These are phyloP conservation scores for Sussaba pulchella DNA, from an alignment of 2,888 invertebrate species.

Conservation along the genomic window DNA sequence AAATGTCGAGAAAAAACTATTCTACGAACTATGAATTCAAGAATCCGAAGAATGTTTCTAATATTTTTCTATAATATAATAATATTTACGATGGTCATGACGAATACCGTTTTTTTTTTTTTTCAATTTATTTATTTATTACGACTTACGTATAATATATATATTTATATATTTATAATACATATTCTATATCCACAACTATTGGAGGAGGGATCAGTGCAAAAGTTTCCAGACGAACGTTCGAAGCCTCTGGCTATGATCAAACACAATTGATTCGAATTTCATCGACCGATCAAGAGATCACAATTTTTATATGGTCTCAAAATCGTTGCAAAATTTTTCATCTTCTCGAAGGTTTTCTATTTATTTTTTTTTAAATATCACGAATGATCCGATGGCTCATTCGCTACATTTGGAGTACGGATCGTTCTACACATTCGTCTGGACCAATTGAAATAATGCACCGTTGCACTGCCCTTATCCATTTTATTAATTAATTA, in stretches of 20 bases:
- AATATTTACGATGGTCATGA: constrained; percentile 69
- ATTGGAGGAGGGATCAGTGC: constrained; percentile 68
- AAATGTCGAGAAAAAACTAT: constrained; percentile 73
- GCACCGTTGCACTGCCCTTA: constrained; percentile 66
- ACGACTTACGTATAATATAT: constrained; percentile 57
- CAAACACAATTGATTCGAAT: constrained; percentile 1
- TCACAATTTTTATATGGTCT: background rate
- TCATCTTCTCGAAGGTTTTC: background rate
- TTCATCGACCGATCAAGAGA: background rate
- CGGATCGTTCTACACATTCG: constrained; percentile 20
- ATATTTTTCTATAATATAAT: constrained; percentile 60
- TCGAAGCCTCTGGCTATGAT: background rate
- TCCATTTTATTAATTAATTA: constrained; percentile 60
- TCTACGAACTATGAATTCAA: constrained; percentile 72
- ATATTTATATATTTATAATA: constrained; percentile 50
- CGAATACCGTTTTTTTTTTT: constrained; percentile 70
- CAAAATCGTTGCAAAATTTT: constrained; percentile 12
- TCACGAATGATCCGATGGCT: background rate
- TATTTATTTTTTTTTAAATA: background rate
- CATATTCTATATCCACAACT: constrained; percentile 71
- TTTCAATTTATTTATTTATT: constrained; percentile 52
- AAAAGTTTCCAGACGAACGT: constrained; percentile 63
- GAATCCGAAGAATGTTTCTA: constrained; percentile 70
- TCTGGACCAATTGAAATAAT: constrained; percentile 49
- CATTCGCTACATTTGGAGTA: background rate